A percentile compares a stretch with the other conserved stretches of the same genome.
Evolutionary conservation across 2,888 invertebrate species (phyloP).

Genomic region (Lasioglossum oenotherae): DNA sequence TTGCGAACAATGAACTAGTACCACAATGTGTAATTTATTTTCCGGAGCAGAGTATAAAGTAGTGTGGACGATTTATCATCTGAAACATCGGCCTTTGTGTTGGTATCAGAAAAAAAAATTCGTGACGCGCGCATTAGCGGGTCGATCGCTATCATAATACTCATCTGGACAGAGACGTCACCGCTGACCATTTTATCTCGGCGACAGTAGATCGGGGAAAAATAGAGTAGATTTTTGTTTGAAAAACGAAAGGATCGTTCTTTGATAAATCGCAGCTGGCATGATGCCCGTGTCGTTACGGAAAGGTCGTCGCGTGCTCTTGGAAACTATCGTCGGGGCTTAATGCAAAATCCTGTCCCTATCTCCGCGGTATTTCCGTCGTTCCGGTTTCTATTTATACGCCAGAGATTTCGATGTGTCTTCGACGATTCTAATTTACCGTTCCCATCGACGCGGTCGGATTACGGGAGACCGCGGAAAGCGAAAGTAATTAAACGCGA

Average conservation of each 20-base stretch:
- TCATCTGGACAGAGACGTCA: not conserved
- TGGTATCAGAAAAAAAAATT: not conserved
- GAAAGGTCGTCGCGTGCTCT: constrained; percentile 33
- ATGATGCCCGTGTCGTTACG: constrained; percentile 19
- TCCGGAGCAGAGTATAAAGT: not conserved
- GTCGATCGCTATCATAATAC: not conserved
- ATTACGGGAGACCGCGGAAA: not conserved
- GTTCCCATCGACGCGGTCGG: not conserved
- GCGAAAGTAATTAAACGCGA: constrained; percentile 14
- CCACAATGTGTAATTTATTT: not conserved
- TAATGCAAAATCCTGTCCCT: constrained; percentile 25
- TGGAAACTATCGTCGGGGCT: constrained; percentile 35
- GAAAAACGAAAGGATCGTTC: constrained; percentile 17
- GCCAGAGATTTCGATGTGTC: constrained; percentile 22
- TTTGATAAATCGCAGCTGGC: constrained; percentile 31
- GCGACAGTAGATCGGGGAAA: not conserved
- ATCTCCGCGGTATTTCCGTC: constrained; percentile 27
- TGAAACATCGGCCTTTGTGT: not conserved
- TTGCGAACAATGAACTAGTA: too few species aligned
- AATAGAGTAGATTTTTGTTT: not conserved
- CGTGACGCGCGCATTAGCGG: not conserved
- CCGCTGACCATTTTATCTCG: not conserved
- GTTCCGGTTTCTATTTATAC: constrained; percentile 37
- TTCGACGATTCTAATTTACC: constrained; percentile 34
- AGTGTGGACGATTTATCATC: not conserved